These are phyloP conservation scores for Hormaphis cornu DNA, from an alignment of 1,140 invertebrate genomes.

Conservation along the genomic window DNA sequence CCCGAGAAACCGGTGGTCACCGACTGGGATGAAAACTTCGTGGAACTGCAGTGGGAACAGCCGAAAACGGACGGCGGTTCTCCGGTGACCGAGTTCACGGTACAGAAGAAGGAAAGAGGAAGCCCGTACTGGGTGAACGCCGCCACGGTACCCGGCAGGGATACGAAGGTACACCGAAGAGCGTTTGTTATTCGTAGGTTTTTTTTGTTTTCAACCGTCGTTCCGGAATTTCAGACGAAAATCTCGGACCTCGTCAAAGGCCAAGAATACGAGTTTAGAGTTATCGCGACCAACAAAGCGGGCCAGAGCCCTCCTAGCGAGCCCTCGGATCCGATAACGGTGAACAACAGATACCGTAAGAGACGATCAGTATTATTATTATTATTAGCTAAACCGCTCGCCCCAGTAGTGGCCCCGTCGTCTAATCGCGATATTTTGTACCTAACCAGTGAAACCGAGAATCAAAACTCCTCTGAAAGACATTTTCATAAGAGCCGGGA, in stretches of 20 bases:
- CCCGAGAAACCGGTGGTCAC: slow-evolving; percentile 79
- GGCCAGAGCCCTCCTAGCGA: slow-evolving; percentile 92
- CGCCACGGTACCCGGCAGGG: slow-evolving; percentile 66
- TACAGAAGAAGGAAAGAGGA: slow-evolving; percentile 93
- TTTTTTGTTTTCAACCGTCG: background rate
- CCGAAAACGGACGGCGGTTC: slow-evolving; percentile 83
- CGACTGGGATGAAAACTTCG: slow-evolving; percentile 89
- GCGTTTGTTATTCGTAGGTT: background rate
- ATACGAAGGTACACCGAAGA: slow-evolving; percentile 53
- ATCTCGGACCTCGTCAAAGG: slow-evolving; percentile 85
- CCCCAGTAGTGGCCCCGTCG: too few species aligned
- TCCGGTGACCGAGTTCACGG: slow-evolving; percentile 83
- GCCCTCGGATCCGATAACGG: slow-evolving; percentile 77
- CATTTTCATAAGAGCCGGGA: slow-evolving; percentile 80
- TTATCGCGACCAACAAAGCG: slow-evolving; percentile 89
- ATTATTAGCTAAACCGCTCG: background rate
- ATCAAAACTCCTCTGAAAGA: slow-evolving; percentile 82
- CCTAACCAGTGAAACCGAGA: slow-evolving; percentile 67
- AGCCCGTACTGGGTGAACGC: slow-evolving; percentile 83
- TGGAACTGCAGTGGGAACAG: slow-evolving; percentile 79
- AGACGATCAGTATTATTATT: too few species aligned
- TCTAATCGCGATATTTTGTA: background rate
- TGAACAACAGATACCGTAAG: slow-evolving; percentile 72
- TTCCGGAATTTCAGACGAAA: slow-evolving; percentile 48
- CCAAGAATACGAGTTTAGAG: slow-evolving; percentile 92